These are phyloP conservation scores for Hylaea fasciaria DNA, from an alignment of 2,888 invertebrate genomes.

Conservation along the genomic window DNA sequence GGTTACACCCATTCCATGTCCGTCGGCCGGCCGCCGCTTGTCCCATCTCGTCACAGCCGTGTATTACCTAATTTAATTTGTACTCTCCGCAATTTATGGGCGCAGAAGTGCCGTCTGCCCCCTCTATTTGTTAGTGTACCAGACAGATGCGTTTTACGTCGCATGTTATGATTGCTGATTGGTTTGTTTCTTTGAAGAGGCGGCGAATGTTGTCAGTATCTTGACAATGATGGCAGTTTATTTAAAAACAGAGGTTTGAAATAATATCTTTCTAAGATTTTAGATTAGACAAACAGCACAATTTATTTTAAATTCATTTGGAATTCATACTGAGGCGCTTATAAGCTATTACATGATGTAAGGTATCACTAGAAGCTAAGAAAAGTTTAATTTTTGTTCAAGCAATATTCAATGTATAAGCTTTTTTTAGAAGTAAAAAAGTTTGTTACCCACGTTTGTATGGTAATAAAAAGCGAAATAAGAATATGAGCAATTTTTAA, in stretches of 20 bases:
- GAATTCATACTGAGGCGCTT: no score
- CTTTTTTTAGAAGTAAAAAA: no score
- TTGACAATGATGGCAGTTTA: no score
- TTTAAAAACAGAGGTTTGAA: no score
- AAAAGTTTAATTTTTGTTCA: no score
- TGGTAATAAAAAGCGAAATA: constrained; percentile 72
- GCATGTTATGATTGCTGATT: constrained; percentile 21
- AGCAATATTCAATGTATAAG: no score
- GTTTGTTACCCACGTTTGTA: constrained; percentile 60
- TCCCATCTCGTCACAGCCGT: constrained; percentile 79
- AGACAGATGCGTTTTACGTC: constrained; percentile 38
- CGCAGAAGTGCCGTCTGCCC: constrained; percentile 73
- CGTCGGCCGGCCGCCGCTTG: constrained; percentile 67
- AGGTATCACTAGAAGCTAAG: no score
- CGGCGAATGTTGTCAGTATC: no score
- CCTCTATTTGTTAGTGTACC: constrained; percentile 62
- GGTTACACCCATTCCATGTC: constrained; percentile 82
- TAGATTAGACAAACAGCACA: no score
- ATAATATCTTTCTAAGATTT: no score
- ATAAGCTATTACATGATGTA: no score
- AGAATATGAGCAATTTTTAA: constrained; percentile 84
- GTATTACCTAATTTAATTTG: constrained; percentile 85
- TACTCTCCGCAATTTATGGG: constrained; percentile 80
- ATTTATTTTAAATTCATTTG: no score
- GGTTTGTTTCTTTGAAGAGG: neutral